These are phyloP conservation scores for Chirona hameri DNA, from an alignment of 2,888 invertebrate genomes.

Conservation along the genomic window DNA sequence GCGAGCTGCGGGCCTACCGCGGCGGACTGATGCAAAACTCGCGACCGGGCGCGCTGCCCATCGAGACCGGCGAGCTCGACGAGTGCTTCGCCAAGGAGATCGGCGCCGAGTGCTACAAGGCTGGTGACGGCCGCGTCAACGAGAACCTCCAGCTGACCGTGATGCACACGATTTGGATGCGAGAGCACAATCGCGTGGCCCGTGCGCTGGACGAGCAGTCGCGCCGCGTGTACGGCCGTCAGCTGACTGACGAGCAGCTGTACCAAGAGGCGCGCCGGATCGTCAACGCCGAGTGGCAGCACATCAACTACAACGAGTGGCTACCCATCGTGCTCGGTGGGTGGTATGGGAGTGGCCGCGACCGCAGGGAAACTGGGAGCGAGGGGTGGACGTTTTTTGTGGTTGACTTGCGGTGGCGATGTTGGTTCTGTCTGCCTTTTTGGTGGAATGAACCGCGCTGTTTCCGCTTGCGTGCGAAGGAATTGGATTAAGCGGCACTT, in stretches of 20 bases:
- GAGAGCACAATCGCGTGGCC: conserved; percentile 34
- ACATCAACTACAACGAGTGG: conserved; percentile 76
- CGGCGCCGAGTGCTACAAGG: conserved; percentile 39
- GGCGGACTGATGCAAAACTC: conserved; percentile 54
- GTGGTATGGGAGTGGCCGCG: neutral
- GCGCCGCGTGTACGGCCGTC: conserved; percentile 46
- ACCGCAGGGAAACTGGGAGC: too few species aligned
- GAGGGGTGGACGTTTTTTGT: too few species aligned
- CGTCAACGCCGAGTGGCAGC: conserved; percentile 70
- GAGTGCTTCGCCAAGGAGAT: conserved; percentile 36
- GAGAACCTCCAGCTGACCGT: conserved; percentile 47
- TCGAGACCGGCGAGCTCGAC: conserved; percentile 33
- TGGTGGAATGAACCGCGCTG: too few species aligned
- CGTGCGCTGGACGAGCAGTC: conserved; percentile 32
- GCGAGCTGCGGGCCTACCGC: conserved; percentile 60
- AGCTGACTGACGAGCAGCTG: conserved; percentile 52
- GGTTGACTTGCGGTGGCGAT: too few species aligned
- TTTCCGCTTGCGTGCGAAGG: too few species aligned
- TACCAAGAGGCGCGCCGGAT: conserved; percentile 68
- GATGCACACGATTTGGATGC: conserved; percentile 34
- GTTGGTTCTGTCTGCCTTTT: too few species aligned
- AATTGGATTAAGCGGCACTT: too few species aligned
- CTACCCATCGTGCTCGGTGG: conserved; percentile 69
- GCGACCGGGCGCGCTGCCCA: conserved; percentile 31
- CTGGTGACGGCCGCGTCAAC: conserved; percentile 53